phyloP scores from a whole-genome alignment of 2,113 vertebrate species.

The Alexandromys fortis region DNA sequence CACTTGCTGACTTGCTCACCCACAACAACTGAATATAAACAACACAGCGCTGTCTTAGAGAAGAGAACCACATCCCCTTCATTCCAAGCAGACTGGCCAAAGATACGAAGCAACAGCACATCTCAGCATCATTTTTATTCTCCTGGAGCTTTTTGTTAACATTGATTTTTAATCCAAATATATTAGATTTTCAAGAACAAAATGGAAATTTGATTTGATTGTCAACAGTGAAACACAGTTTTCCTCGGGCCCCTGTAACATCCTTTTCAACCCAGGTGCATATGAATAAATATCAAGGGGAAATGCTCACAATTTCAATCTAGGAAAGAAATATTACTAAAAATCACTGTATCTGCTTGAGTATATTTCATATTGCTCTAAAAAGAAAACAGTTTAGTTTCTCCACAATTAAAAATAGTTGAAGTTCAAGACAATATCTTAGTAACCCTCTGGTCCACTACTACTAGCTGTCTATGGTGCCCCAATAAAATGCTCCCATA shows the following conservation, averaged over 20 bases:
- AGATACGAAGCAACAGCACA: background rate
- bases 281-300: background rate
- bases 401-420: constrained; percentile 5
- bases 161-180: constrained; percentile 32
- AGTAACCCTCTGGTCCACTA: background rate
- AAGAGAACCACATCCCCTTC: background rate
- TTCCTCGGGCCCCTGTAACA: background rate
- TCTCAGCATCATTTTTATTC: background rate
- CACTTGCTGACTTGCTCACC: background rate
- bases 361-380: background rate
- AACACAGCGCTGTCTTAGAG: background rate
- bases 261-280: constrained; percentile 37
- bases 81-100: background rate
- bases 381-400: background rate
- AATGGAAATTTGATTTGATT: constrained; percentile 62
- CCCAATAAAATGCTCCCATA: background rate
- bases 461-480: background rate
- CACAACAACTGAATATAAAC: too few relatives aligned
- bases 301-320: constrained; percentile 51
- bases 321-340: constrained; percentile 23
- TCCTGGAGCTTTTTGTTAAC: constrained; percentile 44
- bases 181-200: constrained; percentile 56
- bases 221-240: constrained; percentile 17
- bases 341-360: background rate
- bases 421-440: background rate